Conservation (phyloP, 2,888 invertebrate species). For the Nasonia oneida region DNA sequence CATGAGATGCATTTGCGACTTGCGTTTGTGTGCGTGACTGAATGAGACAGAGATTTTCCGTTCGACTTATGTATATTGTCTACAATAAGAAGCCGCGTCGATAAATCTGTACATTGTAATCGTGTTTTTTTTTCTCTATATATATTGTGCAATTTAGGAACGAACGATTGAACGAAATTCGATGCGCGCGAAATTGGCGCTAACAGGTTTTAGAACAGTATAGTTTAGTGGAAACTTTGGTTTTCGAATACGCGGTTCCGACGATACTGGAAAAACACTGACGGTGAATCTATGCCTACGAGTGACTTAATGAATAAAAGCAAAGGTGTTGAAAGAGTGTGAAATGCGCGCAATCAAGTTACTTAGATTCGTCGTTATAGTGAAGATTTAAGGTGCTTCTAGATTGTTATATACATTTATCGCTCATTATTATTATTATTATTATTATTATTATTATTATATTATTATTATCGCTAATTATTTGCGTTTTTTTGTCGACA, state of each 20-base stretch:
- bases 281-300: slow-evolving; percentile 53
- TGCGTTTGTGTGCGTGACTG: slow-evolving; percentile 40
- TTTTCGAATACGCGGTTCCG: slow-evolving; percentile 37
- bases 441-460: slow-evolving; percentile 65
- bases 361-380: slow-evolving; percentile 60
- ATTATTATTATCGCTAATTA: slow-evolving; percentile 63
- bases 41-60: slow-evolving; percentile 44
- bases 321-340: slow-evolving; percentile 30
- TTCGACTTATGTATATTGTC: slow-evolving; percentile 48
- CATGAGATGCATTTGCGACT: slow-evolving; percentile 57
- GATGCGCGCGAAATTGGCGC: slow-evolving; percentile 20
- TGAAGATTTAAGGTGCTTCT: slow-evolving; percentile 74
- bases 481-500: slow-evolving; percentile 11
- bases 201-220: slow-evolving; percentile 40
- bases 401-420: slow-evolving; percentile 75
- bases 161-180: slow-evolving; percentile 33
- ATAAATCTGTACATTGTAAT: slow-evolving; percentile 36
- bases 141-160: slow-evolving; percentile 59
- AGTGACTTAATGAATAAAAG: slow-evolving; percentile 49
- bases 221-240: slow-evolving; percentile 38
- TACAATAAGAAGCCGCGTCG: slow-evolving; percentile 5
- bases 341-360: slow-evolving; percentile 50
- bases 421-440: slow-evolving; percentile 65
- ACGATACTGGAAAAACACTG: slow-evolving; percentile 50
- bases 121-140: slow-evolving; percentile 50